Evolutionary conservation across 2,888 invertebrate genomes (phyloP).

Genomic region (Yponomeuta cagnagella): DNA sequence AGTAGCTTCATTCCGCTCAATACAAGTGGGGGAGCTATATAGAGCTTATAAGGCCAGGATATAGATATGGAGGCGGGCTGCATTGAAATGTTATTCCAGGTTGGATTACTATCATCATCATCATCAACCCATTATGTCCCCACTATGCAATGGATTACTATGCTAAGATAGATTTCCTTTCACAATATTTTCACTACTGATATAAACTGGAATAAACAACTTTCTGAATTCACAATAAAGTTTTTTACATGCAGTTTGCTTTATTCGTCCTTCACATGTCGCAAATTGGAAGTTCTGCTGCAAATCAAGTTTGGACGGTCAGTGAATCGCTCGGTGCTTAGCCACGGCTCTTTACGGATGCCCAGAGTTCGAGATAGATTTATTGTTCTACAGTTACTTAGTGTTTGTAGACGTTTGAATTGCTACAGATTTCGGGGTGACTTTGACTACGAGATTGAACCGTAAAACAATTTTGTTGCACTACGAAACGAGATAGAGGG

Average conservation of each 20-base stretch:
- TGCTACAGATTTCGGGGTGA: constrained; percentile 14
- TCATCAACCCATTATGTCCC: too few relatives aligned
- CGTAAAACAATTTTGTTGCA: neutral
- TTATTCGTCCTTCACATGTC: constrained; percentile 15
- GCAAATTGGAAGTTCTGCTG: constrained; percentile 13
- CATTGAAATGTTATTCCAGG: constrained; percentile 51
- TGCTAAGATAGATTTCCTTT: constrained; percentile 22
- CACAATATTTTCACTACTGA: neutral
- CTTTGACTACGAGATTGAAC: neutral
- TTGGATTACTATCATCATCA: constrained; percentile 38
- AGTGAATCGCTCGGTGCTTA: constrained; percentile 17
- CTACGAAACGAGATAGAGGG: neutral
- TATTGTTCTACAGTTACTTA: constrained; percentile 14
- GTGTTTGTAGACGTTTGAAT: constrained; percentile 14
- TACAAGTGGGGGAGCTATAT: constrained; percentile 26
- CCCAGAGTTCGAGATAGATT: constrained; percentile 13
- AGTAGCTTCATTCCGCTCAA: constrained; percentile 45
- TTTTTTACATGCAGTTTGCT: constrained; percentile 1
- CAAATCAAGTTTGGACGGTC: constrained; percentile 20
- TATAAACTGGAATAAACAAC: neutral
- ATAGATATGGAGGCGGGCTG: constrained; percentile 42
- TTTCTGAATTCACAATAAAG: neutral
- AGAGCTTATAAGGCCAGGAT: constrained; percentile 28
- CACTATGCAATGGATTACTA: constrained; percentile 35
- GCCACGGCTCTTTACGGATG: constrained; percentile 14